These are phyloP conservation scores for Sebastes matsubarae DNA, from an alignment of 2,797 vertebrate genomes.

Conservation along the genomic window DNA sequence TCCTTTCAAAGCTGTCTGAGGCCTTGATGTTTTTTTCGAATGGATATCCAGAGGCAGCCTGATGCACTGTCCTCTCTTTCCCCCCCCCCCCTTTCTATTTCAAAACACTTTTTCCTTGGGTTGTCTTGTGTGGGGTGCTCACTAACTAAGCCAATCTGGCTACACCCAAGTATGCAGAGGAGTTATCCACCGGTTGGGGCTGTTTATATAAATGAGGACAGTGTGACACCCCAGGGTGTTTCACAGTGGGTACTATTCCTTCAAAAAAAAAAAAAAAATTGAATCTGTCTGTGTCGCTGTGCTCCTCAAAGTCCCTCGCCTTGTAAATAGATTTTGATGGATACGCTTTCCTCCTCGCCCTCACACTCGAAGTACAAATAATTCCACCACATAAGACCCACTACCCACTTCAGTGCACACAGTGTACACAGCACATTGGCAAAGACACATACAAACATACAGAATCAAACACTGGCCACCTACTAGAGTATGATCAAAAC, in stretches of 20 bases:
- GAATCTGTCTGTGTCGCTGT: conserved; percentile 64
- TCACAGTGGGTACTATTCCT: conserved; percentile 70
- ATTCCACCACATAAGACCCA: conserved; percentile 55
- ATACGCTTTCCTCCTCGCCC: conserved; percentile 70
- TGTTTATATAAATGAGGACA: conserved; percentile 83
- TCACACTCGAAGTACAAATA: conserved; percentile 69
- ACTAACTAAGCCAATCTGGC: conserved; percentile 81
- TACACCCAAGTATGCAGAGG: conserved; percentile 77
- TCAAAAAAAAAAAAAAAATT: conserved; percentile 68
- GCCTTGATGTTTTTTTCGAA: conserved; percentile 77
- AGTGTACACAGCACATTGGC: conserved; percentile 41
- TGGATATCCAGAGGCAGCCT: conserved; percentile 77
- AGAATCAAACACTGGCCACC: conserved; percentile 54
- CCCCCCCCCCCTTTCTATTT: conserved; percentile 55
- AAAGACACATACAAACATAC: conserved; percentile 47
- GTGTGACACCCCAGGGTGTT: conserved; percentile 79
- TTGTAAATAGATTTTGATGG: conserved; percentile 81
- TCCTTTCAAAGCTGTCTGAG: conserved; percentile 74
- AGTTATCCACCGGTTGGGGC: conserved; percentile 73
- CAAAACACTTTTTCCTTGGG: conserved; percentile 73
- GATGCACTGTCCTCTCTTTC: conserved; percentile 65
- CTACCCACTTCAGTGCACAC: conserved; percentile 46
- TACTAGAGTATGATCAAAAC: conserved; percentile 58
- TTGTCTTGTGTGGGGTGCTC: conserved; percentile 77
- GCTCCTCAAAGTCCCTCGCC: conserved; percentile 73